Evolutionary conservation across 2,888 invertebrate species (phyloP), one percentile per base, ranked within the genome.

Genomic region (Pandemis heparana): DNA sequence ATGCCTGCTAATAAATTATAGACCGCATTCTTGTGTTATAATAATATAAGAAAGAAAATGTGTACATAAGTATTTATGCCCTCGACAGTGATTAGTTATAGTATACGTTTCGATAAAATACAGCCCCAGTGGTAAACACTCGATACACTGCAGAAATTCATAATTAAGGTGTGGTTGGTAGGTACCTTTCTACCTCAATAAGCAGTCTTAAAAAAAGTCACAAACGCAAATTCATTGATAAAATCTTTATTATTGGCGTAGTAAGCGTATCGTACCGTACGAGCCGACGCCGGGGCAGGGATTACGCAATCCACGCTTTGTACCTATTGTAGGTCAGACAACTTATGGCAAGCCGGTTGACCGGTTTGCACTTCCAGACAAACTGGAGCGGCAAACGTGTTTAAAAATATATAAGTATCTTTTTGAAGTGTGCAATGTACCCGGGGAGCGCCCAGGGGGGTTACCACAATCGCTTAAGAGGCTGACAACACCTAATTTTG

Each of bases 261-360:
- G 68, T 68, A 64, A 51, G 18, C 46, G 64, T 71, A 71, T 41
- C 51, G 66, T 71, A 68, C 10, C 51, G 66, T 71, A 68, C 10
- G 51, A 4, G 23, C 62, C 62, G 60, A 6, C 12, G 43, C 48
- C 38, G n/a, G 53, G 6, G 16, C 16, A n/a, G 38, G 53, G 70
- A 56, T 91, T 89, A 81, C 85, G 87, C 85, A 90, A 91, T 77
- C 72, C 70, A 80, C 74, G 76, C 82, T 84, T 85, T 80, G 82
- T 81, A n/a, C n/a, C n/a, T n/a, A 84, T 89, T 89, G 89, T 90
- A 85, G 91, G 91, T 91, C 92, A 91, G 74, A 79, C 85, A 77
- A 80, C 82, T 80, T 83, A 82, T 79, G 81, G 85, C 77, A 64
- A 64, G 75, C 68, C 77, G 81, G 78, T 76, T 9, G 77, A 91